These are phyloP conservation scores for Syrmaticus mikado DNA, from an alignment of 2,113 vertebrate genomes.

Conservation along the genomic window DNA sequence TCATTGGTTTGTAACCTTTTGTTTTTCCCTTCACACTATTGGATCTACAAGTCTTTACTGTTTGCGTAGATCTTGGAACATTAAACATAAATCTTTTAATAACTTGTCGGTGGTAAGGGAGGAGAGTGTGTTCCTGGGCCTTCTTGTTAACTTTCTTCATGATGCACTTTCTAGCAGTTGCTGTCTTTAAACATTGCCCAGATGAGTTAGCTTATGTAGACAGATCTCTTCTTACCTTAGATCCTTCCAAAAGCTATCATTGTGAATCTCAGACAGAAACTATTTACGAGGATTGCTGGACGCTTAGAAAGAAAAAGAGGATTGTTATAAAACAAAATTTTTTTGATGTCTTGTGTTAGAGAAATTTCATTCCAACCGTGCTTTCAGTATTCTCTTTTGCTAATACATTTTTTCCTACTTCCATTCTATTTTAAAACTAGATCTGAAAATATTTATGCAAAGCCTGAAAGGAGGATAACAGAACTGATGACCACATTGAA, in stretches of 20 bases:
- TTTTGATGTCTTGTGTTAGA: not conserved
- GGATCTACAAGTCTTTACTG: not conserved
- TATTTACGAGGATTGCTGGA: not conserved
- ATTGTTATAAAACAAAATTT: not conserved
- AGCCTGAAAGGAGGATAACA: not conserved
- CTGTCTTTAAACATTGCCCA: not conserved
- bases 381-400: not conserved
- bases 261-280: not conserved
- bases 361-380: not conserved
- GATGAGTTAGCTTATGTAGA: not conserved
- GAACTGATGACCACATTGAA: constrained; percentile 65
- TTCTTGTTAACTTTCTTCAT: not conserved
- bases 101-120: not conserved
- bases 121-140: not conserved
- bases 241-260: rapidly evolving
- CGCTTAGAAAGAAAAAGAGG: not conserved
- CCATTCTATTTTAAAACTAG: not conserved
- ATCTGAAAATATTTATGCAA: not conserved
- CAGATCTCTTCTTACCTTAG: not conserved
- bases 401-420: not conserved
- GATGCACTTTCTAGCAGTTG: not conserved
- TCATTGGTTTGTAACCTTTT: not conserved
- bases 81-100: not conserved
- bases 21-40: not conserved
- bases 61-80: not conserved